These are phyloP conservation scores for Sebastes taczanowskii DNA, from an alignment of 2,797 vertebrate species.

Conservation along the genomic window DNA sequence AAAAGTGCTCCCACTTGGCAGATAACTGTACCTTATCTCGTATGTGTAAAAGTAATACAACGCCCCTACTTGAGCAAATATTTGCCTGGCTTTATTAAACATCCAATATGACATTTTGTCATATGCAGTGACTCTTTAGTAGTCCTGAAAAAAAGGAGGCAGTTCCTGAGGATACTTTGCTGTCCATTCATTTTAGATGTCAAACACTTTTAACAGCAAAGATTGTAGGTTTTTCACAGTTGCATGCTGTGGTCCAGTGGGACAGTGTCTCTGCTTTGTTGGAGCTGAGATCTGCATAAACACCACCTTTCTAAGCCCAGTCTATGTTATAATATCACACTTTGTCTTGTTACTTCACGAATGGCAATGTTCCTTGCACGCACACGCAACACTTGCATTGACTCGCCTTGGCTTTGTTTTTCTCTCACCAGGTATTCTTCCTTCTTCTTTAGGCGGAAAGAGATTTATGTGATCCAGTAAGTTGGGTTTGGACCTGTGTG, in stretches of 20 bases:
- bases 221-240: background rate
- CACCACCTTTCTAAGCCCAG: background rate
- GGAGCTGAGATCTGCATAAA: slow-evolving; percentile 5
- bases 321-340: slow-evolving; percentile 17
- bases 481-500: slow-evolving; percentile 69
- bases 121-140: background rate
- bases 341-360: background rate
- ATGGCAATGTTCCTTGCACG: slow-evolving; percentile 2
- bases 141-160: background rate
- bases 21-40: slow-evolving; percentile 12
- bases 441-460: slow-evolving; percentile 99
- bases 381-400: slow-evolving; percentile 6
- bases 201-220: background rate
- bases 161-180: background rate
- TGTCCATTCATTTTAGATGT: background rate
- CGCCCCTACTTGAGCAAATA: background rate
- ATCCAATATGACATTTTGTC: background rate
- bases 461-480: slow-evolving; percentile 99
- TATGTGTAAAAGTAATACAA: slow-evolving; percentile 1
- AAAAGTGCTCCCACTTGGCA: background rate
- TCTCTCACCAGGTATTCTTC: slow-evolving; percentile 95
- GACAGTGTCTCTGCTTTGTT: background rate
- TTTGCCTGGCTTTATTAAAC: slow-evolving; percentile 27
- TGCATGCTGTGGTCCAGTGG: background rate
- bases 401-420: slow-evolving; percentile 65